Conservation (phyloP, 2,797 vertebrate species). For the Anas bahamensis region DNA sequence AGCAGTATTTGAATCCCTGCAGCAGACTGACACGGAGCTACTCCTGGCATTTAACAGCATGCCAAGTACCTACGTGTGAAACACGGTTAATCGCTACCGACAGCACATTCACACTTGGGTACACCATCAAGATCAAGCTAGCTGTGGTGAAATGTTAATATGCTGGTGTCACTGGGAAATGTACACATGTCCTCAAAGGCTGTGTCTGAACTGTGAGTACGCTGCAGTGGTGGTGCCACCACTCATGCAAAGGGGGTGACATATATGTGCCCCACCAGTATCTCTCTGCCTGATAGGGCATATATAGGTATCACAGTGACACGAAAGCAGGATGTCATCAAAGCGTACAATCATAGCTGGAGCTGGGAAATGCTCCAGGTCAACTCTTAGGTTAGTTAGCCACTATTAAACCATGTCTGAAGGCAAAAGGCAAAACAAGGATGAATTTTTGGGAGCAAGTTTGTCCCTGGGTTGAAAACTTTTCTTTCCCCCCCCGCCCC, state of each 20-base stretch:
- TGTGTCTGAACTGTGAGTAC: not conserved
- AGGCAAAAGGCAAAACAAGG: not conserved
- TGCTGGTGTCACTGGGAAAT: not conserved
- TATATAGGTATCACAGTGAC: not conserved
- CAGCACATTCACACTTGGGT: not conserved
- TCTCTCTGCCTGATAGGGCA: not conserved
- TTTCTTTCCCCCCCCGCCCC: not conserved
- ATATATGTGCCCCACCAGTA: rapidly evolving
- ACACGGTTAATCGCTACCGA: not conserved
- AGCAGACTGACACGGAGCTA: not conserved
- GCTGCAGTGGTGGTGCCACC: not conserved
- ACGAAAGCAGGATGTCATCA: not conserved
- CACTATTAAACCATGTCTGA: not conserved
- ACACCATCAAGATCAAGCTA: not conserved
- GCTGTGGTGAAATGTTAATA: not conserved
- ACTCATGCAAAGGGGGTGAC: rapidly evolving
- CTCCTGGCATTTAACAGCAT: not conserved
- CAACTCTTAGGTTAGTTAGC: not conserved
- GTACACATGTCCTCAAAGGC: not conserved
- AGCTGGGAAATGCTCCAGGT: not conserved
- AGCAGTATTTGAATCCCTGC: not conserved
- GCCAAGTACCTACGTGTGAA: not conserved
- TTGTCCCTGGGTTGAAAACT: not conserved
- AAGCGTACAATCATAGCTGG: not conserved
- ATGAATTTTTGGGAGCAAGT: not conserved